phyloP scores from a whole-genome alignment of 1,140 invertebrate genomes.

The Zelostemma sp. region DNA sequence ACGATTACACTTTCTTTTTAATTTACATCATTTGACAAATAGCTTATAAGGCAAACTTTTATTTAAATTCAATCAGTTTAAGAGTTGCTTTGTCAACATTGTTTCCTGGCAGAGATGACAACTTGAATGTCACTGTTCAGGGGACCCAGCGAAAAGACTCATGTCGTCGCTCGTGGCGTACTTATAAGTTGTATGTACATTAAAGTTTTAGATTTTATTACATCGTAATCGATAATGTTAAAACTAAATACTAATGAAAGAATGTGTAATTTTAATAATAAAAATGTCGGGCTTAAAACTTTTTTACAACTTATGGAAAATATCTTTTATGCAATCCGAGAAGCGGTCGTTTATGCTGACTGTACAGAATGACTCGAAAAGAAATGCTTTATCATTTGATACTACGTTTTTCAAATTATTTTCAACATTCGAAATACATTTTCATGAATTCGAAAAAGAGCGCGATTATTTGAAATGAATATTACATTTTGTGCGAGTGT shows the following conservation, averaged over 20 bases:
- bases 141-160: constrained; percentile 8
- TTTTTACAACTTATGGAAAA: neutral
- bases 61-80: neutral
- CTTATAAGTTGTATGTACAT: constrained; percentile 47
- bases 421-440: too few relatives aligned
- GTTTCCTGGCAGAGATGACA: neutral
- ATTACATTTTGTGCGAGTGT: neutral
- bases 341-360: too few relatives aligned
- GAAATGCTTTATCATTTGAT: too few relatives aligned
- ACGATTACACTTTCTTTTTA: neutral
- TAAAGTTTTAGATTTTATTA: constrained; percentile 50
- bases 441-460: too few relatives aligned
- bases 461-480: too few relatives aligned
- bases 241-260: constrained; percentile 5
- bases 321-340: too few relatives aligned
- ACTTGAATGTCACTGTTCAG: constrained; percentile 5
- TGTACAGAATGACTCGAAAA: too few relatives aligned
- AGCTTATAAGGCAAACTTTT: neutral
- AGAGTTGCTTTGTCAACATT: neutral
- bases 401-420: too few relatives aligned
- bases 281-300: constrained; percentile 2
- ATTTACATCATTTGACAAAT: neutral
- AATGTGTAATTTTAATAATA: constrained; percentile 21
- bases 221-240: constrained; percentile 4
- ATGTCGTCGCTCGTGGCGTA: constrained; percentile 35